Evolutionary conservation across 1,140 invertebrate genomes (phyloP).

Genomic region (Sitophilus oryzae): DNA sequence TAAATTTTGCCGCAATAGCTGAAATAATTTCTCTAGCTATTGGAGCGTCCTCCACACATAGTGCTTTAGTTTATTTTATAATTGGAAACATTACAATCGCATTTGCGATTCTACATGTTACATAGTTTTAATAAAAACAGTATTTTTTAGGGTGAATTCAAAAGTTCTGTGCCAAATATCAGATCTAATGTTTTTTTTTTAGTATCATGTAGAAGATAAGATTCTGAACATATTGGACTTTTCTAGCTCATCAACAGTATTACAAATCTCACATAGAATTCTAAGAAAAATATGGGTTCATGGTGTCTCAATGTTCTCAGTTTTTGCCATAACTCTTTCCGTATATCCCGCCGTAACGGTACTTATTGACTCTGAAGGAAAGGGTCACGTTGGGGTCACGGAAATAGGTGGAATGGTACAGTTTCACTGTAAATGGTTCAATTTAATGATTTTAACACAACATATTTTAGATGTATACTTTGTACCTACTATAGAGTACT

Average conservation of each 20-base stretch:
- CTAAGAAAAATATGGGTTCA: constrained; percentile 69
- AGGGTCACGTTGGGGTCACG: constrained; percentile 47
- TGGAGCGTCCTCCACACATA: constrained; percentile 71
- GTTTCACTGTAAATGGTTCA: not conserved
- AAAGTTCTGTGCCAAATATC: no score
- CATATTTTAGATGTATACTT: constrained; percentile 73
- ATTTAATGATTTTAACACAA: not conserved
- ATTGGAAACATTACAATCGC: constrained; percentile 71
- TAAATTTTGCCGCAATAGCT: constrained; percentile 78
- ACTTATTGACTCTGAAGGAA: constrained; percentile 67
- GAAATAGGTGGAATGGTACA: constrained; percentile 70
- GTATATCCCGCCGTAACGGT: constrained; percentile 86
- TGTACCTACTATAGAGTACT: constrained; percentile 82
- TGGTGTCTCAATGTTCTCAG: constrained; percentile 64
- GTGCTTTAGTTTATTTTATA: constrained; percentile 81
- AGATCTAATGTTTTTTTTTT: constrained; percentile 4
- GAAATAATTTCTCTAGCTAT: constrained; percentile 76
- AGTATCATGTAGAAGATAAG: constrained; percentile 23
- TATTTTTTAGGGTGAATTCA: constrained; percentile 61
- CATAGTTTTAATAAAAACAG: constrained; percentile 60
- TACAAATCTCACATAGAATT: constrained; percentile 53
- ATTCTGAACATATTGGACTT: constrained; percentile 19
- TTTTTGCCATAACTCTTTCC: constrained; percentile 73
- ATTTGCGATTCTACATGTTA: constrained; percentile 66
- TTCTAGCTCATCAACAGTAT: constrained; percentile 13